Conservation (phyloP, 2,797 vertebrate genomes). For the Myotis planiceps region DNA sequence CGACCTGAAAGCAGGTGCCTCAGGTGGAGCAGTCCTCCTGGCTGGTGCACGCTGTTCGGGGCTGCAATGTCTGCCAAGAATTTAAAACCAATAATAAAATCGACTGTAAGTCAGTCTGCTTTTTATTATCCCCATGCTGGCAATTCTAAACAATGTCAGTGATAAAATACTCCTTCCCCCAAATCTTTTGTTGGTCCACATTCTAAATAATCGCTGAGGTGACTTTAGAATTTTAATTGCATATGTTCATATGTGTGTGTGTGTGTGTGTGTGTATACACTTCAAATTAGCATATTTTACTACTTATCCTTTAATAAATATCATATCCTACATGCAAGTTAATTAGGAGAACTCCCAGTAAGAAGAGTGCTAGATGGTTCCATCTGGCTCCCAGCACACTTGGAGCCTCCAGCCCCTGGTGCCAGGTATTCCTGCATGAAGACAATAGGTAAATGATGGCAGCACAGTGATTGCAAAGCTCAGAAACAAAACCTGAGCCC, state of each 20-base stretch:
- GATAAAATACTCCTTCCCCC: constrained; percentile 56
- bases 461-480: background rate
- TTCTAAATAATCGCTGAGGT: constrained; percentile 34
- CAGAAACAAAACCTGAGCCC: background rate
- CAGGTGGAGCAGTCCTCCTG: background rate
- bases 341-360: background rate
- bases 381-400: background rate
- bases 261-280: too few species aligned
- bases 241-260: background rate
- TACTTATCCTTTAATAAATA: constrained; percentile 44
- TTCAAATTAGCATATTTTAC: constrained; percentile 48
- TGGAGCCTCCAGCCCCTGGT: background rate
- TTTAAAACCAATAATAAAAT: constrained; percentile 73
- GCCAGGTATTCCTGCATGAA: background rate
- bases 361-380: background rate
- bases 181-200: constrained; percentile 47
- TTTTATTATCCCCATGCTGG: constrained; percentile 61
- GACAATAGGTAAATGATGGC: background rate
- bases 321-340: background rate
- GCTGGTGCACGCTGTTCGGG: fast-evolving
- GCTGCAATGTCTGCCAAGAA: constrained; percentile 8
- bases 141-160: constrained; percentile 65
- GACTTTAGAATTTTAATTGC: constrained; percentile 59
- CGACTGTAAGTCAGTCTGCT: constrained; percentile 61
- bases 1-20: background rate